These are phyloP conservation scores for Pachyrhynchus sulphureomaculatus DNA, from an alignment of 1,140 invertebrate species.

Conservation along the genomic window DNA sequence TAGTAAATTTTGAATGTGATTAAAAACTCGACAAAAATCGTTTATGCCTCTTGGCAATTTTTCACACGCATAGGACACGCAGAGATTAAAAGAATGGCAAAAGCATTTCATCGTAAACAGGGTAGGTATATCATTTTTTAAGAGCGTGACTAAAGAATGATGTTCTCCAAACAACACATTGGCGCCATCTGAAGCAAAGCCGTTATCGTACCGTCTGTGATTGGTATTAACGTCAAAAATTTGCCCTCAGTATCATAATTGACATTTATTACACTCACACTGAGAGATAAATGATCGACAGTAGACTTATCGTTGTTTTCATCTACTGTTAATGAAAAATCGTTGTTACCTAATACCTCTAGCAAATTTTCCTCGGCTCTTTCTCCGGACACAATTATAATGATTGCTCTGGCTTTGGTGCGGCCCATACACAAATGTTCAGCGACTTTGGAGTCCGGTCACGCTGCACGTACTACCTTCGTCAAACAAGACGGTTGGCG, in stretches of 20 bases:
- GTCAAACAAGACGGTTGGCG: no score
- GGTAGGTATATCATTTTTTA: constrained; percentile 44
- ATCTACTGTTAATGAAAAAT: no score
- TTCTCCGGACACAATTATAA: not conserved
- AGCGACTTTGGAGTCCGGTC: constrained; percentile 2
- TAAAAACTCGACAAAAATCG: constrained; percentile 37
- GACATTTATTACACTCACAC: no score
- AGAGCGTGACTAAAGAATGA: constrained; percentile 42
- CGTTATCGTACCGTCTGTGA: no score
- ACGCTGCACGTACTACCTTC: not conserved
- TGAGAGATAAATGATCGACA: no score
- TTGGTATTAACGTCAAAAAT: not conserved
- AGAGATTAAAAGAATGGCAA: constrained; percentile 47
- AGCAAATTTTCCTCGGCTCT: no score
- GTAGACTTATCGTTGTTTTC: no score
- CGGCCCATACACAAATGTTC: constrained; percentile 11
- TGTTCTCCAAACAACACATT: constrained; percentile 49
- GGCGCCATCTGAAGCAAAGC: constrained; percentile 51
- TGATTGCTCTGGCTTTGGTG: constrained; percentile 4
- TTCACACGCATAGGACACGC: constrained; percentile 41
- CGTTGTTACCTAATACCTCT: no score
- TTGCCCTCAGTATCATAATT: not conserved
- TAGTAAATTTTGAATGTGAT: constrained; percentile 34
- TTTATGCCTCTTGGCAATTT: constrained; percentile 34
- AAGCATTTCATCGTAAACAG: constrained; percentile 47